Evolutionary conservation across 2,888 invertebrate genomes (phyloP).

Genomic region (Drosophila nr. fundita): DNA sequence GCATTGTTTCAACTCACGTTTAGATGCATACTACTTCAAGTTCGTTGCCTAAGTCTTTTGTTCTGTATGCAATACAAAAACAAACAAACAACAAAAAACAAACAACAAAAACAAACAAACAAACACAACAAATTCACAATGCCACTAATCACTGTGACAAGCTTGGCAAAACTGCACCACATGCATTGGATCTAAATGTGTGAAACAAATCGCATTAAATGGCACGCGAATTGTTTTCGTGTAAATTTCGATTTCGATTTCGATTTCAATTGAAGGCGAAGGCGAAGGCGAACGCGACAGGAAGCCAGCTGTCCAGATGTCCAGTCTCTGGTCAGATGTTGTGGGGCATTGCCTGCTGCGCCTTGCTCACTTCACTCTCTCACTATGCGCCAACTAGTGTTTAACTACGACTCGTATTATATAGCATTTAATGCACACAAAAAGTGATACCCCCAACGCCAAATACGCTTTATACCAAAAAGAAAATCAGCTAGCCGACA

Average conservation of each 20-base stretch:
- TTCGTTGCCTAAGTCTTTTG: conserved; percentile 59
- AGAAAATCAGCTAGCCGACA: conserved; percentile 61
- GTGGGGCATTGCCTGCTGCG: conserved; percentile 19
- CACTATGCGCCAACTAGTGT: background rate
- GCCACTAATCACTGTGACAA: background rate
- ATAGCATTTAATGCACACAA: conserved; percentile 20
- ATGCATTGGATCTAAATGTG: conserved; percentile 20
- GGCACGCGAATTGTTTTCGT: conserved; percentile 26
- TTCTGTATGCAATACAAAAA: conserved; percentile 50
- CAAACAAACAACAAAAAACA: too few relatives aligned
- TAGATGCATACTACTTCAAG: conserved; percentile 58
- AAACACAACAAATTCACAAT: conserved; percentile 10
- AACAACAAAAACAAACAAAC: background rate
- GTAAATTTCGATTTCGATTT: conserved; percentile 22
- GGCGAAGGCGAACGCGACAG: background rate
- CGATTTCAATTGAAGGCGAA: background rate
- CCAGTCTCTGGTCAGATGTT: background rate
- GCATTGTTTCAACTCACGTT: conserved; percentile 38
- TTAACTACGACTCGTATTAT: conserved; percentile 2
- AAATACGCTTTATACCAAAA: conserved; percentile 43
- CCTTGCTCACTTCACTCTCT: conserved; percentile 15
- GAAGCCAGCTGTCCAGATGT: background rate
- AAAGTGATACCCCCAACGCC: conserved; percentile 22
- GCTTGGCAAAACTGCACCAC: conserved; percentile 7
- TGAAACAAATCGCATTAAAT: conserved; percentile 28